Percentiles rank a stretch among this genome's conserved stretches.
Conservation (phyloP, 2,797 vertebrate species). For the Semaprochilodus insignis region DNA sequence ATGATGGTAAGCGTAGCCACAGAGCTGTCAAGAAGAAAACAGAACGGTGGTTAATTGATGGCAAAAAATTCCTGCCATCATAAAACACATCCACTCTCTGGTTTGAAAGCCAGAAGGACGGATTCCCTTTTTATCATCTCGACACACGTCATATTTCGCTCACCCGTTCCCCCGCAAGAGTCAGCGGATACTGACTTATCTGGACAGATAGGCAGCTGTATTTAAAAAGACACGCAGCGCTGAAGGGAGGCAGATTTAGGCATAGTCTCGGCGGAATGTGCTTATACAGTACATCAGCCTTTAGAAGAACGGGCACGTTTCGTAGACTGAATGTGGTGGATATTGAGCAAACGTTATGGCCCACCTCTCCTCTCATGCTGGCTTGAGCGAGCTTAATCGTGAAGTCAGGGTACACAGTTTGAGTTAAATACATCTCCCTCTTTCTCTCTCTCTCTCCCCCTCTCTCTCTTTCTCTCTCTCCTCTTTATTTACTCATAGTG, state of each 20-base stretch:
- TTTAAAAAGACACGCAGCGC: not conserved
- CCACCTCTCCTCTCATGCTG: constrained; percentile 25
- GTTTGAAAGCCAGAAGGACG: not conserved
- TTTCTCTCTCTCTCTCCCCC: constrained; percentile 60
- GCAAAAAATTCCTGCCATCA: not conserved
- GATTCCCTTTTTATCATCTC: not conserved
- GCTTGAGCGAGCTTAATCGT: constrained; percentile 39
- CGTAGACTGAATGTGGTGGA: constrained; percentile 4
- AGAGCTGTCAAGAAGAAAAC: not conserved
- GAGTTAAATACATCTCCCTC: constrained; percentile 39
- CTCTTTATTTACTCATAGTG: constrained; percentile 75
- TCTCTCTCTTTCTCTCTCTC: constrained; percentile 51
- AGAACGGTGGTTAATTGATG: not conserved
- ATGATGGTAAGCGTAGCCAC: too few relatives aligned
- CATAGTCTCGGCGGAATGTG: not conserved
- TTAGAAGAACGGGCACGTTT: not conserved
- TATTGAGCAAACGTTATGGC: constrained; percentile 25
- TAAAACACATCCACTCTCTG: not conserved
- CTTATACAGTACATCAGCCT: not conserved
- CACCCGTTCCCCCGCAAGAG: not conserved
- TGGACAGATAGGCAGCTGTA: not conserved
- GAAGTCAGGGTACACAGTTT: constrained; percentile 14
- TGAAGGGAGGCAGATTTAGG: not conserved
- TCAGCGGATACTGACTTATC: constrained; percentile 3
- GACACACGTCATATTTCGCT: not conserved